Percentiles rank a stretch among this genome's conserved stretches.
Conservation (phyloP, 2,113 vertebrate species). For the Nothobranchius kuhntae region DNA sequence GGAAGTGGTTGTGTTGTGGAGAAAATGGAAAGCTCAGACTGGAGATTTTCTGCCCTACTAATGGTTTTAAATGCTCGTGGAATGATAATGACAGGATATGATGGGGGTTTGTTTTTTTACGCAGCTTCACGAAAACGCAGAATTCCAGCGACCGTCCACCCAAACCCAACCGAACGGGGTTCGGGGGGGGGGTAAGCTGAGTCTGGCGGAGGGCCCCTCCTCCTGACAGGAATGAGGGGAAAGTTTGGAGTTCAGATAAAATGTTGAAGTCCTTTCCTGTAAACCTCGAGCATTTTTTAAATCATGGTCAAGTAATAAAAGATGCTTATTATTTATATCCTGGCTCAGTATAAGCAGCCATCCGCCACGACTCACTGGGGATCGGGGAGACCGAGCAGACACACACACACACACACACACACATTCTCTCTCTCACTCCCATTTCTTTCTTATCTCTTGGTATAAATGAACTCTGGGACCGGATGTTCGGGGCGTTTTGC, state of each 20-base stretch:
- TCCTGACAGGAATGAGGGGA: conserved; percentile 17
- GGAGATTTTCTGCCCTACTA: conserved; percentile 20
- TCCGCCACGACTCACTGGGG: too few species aligned
- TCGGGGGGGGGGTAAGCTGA: conserved; percentile 18
- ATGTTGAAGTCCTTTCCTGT: too few species aligned
- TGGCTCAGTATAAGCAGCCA: too few species aligned
- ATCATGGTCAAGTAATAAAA: too few species aligned
- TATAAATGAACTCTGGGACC: too few species aligned
- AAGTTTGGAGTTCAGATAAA: background rate
- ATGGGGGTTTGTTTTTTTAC: conserved; percentile 43
- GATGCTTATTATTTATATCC: too few species aligned
- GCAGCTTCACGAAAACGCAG: conserved; percentile 14
- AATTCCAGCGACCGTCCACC: conserved; percentile 29
- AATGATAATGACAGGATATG: conserved; percentile 57
- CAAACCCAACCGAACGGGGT: conserved; percentile 35
- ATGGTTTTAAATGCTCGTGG: conserved; percentile 46
- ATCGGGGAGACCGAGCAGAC: too few species aligned
- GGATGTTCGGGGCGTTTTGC: too few species aligned
- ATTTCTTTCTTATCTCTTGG: too few species aligned
- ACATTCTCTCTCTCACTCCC: too few species aligned
- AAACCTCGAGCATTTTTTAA: too few species aligned
- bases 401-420: too few species aligned
- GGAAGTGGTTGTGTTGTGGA: background rate
- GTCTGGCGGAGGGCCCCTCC: conserved; percentile 9
- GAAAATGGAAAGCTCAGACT: conserved; percentile 27